Evolutionary conservation across 2,797 vertebrate genomes (phyloP), one percentile per base, ranked within the genome.

Genomic region (Sciaenops ocellatus): DNA sequence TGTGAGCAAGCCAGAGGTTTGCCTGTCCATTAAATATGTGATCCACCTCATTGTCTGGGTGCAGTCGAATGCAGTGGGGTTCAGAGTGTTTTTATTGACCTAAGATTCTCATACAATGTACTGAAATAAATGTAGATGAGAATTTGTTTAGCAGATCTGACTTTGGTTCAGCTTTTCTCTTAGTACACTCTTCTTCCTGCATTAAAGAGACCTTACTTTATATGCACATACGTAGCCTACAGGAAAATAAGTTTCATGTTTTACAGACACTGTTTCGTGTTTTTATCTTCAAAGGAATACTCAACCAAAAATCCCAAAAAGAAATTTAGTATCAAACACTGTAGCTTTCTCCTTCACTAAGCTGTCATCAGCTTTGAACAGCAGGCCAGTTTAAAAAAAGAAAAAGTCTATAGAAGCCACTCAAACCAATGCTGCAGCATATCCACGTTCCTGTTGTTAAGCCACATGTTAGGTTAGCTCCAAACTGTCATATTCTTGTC

Each of bases 11-110:
- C 73, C 66, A 66, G 34, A 46, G 44, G 46, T 56, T 64, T 26
- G 18, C 30, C 75, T n/a, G 57, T 64, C 64, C 62, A 38, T 74
- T 75, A 70, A 70, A 57, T 59, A 64, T 0, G n/a, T 47, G 42
- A 74, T 54, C 62, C 41, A 28, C 24, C 57, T 38, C 30, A 41
- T 64, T 77, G 76, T 78, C 44, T 84, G 69, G 20, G 46, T 79
- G 44, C 20, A 16, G 38, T 15, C 24, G 4, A 34, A 57, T 62
- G 38, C 6, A 57, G 54, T 9, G 0, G 41, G 30, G 20, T 48
- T 16, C 4, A 2, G 30, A 44, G 3, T 42, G 50, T 59, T 63
- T 44, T 59, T 17, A 11, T 42, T 18, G 16, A 73, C 26, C 46
- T 51, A 22, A 48, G 12, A 48, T 28, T 28, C 12, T 3, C 22